Percentiles rank a stretch among this genome's conserved stretches.
Evolutionary conservation across 2,888 invertebrate species (phyloP).

Genomic region (Balanococcus diminutus): DNA sequence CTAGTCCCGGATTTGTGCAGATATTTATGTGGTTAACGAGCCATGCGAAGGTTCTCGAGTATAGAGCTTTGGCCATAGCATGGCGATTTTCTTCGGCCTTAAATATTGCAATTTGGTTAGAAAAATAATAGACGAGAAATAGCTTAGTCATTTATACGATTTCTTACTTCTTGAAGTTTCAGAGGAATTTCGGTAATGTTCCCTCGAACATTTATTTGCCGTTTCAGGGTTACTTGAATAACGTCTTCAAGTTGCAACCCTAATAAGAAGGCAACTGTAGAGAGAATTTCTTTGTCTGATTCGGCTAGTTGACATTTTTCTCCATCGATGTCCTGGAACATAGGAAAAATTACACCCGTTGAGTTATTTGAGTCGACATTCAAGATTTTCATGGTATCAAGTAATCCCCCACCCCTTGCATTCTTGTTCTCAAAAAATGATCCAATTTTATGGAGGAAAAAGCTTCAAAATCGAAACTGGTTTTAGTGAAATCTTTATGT

Average conservation of each 20-base stretch:
- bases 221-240: conserved; percentile 73
- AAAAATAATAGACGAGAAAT: not conserved
- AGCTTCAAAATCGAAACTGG: no score
- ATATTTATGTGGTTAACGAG: conserved; percentile 90
- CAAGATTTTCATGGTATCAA: not conserved
- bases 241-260: conserved; percentile 78
- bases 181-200: conserved; percentile 92
- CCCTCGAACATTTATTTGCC: conserved; percentile 90
- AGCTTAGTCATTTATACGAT: not conserved
- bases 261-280: conserved; percentile 74
- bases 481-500: no score
- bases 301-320: conserved; percentile 79
- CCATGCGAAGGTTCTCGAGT: conserved; percentile 90
- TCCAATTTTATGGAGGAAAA: no score
- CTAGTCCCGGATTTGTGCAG: conserved; percentile 86
- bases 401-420: no score
- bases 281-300: conserved; percentile 74
- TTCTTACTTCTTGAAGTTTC: conserved; percentile 78
- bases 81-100: conserved; percentile 88
- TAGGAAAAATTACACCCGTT: no score
- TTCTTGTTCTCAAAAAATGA: no score
- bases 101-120: not conserved
- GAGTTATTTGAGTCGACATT: not conserved
- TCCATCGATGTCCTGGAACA: conserved; percentile 78
- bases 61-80: conserved; percentile 91